Evolutionary conservation across 2,797 vertebrate species (phyloP), one percentile per base, ranked within the genome.

Genomic region (Lutjanus argentimaculatus): DNA sequence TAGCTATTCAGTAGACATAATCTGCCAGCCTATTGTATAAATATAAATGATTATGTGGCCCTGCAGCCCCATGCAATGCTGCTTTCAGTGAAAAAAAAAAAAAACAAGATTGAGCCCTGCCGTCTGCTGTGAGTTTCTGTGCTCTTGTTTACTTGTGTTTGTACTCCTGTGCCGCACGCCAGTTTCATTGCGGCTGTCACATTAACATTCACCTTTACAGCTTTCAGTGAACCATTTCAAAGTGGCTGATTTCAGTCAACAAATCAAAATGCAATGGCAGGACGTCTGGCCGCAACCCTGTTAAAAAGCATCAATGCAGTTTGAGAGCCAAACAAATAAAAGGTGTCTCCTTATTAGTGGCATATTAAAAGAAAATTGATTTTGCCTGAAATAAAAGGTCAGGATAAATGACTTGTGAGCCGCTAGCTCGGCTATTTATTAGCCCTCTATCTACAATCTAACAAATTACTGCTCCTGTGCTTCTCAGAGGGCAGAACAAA

Each of bases 351-450:
- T 85, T 93, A 94, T 94, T 95, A 93, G 87, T 76, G 87, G 72
- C 88, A 86, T 92, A 95, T 96, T 95, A 95, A 92, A 85, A 82
- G 82, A 88, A 92, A 91, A 96, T 95, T 91, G 94, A 95, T 96
- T 94, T 94, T 88, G 81, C 86, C 93, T 91, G 88, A 92, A 94
- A 93, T 94, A 91, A 96, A 96, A 96, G 95, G 94, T 96, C 94
- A 95, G 83, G 87, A 94, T 90, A 95, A 95, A 95, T 95, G 91
- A 90, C 91, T 93, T 92, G 92, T 92, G 92, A 92, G 93, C 84
- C 30, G 67, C 88, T 71, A 88, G 79, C 85, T 73, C 69, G 63
- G 83, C 88, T 88, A 88, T 95, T 93, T 93, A 94, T 96, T 93
- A 94, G 91, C 84, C 81, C 74, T 89, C 87, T 78, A 78, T 91